Evolutionary conservation across 2,888 invertebrate genomes (phyloP).

Genomic region (Andrena bicolor): DNA sequence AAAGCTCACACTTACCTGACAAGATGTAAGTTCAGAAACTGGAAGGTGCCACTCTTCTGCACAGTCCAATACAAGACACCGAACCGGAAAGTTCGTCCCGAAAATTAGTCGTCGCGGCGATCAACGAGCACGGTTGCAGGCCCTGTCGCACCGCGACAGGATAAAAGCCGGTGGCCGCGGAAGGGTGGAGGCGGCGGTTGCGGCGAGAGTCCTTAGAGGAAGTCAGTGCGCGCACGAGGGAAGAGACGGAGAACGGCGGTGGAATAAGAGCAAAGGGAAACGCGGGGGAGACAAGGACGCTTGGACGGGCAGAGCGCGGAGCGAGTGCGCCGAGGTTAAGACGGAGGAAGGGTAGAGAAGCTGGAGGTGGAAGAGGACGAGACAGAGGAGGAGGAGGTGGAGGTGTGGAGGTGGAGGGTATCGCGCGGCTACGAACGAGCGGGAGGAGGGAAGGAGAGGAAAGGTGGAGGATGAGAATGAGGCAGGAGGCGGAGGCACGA

Average conservation of each 20-base stretch:
- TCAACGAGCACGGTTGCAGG: background rate
- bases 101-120: constrained; percentile 67
- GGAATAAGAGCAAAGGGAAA: constrained; percentile 24
- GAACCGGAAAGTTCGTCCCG: constrained; percentile 83
- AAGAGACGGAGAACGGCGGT: constrained; percentile 13
- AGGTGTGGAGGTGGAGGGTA: constrained; percentile 46
- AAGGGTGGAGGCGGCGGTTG: constrained; percentile 20
- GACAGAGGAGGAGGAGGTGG: constrained; percentile 45
- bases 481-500: constrained; percentile 72
- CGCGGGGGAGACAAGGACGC: constrained; percentile 15
- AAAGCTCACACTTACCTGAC: constrained; percentile 85
- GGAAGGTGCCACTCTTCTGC: constrained; percentile 83
- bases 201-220: background rate
- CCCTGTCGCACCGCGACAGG: background rate
- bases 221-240: constrained; percentile 18
- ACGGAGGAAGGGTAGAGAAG: constrained; percentile 63
- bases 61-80: constrained; percentile 85
- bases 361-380: constrained; percentile 68
- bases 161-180: constrained; percentile 3
- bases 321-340: constrained; percentile 44
- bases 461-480: constrained; percentile 65
- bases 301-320: constrained; percentile 27
- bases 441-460: constrained; percentile 23
- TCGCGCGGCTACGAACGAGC: constrained; percentile 47
- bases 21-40: constrained; percentile 85